phyloP scores from a whole-genome alignment of 2,113 vertebrate species.

The Podarcis cretensis region DNA sequence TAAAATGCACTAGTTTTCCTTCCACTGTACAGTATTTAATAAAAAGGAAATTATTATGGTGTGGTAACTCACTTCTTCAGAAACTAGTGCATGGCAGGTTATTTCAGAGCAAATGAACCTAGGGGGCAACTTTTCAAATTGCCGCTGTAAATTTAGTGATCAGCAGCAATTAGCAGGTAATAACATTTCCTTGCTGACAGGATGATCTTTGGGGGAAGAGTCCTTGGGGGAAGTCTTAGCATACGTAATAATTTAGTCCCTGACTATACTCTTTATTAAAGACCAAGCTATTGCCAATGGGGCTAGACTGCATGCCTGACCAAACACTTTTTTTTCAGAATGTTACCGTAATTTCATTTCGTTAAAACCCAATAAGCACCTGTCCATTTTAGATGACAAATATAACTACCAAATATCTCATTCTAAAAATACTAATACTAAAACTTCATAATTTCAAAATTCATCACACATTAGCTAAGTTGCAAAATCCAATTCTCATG shows the following conservation, averaged over 20 bases:
- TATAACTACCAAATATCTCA: neutral
- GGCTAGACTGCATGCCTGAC: neutral
- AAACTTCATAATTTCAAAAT: neutral
- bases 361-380: neutral
- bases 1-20: neutral
- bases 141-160: neutral
- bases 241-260: no score
- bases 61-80: neutral
- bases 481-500: neutral
- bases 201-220: neutral
- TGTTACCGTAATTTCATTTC: neutral
- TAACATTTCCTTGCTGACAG: neutral
- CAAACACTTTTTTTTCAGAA: neutral
- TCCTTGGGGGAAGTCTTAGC: neutral
- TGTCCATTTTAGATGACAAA: neutral
- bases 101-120: neutral
- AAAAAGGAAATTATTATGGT: neutral
- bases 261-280: neutral
- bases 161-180: neutral
- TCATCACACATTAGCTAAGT: neutral
- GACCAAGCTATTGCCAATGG: neutral
- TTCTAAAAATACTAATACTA: conserved; percentile 8
- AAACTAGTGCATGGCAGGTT: neutral
- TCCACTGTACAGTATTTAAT: neutral
- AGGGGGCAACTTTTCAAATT: neutral